Percentiles rank a stretch among this genome's conserved stretches.
phyloP scores from a whole-genome alignment of 2,888 invertebrate species.

The Toxonevra muliebris region DNA sequence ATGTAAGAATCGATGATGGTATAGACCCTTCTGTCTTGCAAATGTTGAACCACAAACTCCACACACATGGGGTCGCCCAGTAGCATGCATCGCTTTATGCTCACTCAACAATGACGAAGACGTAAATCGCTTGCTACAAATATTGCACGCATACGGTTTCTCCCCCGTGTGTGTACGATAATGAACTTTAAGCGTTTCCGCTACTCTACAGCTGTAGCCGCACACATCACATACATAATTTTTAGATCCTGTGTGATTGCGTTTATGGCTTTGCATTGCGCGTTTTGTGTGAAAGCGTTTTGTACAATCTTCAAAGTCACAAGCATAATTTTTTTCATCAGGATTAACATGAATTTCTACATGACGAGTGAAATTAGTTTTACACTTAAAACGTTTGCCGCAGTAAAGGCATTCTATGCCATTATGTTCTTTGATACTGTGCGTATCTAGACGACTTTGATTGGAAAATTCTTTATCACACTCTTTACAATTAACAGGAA shows the following conservation, averaged over 20 bases:
- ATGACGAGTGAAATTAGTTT: constrained; percentile 49
- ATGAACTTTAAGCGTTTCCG: constrained; percentile 55
- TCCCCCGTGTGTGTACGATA: constrained; percentile 57
- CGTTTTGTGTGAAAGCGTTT: constrained; percentile 50
- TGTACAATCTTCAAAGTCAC: constrained; percentile 49
- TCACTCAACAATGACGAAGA: constrained; percentile 42
- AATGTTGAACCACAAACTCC: constrained; percentile 50
- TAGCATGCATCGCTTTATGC: constrained; percentile 44
- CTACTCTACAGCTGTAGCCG: constrained; percentile 43
- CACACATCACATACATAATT: constrained; percentile 41
- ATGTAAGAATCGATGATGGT: constrained; percentile 53
- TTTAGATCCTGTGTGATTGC: constrained; percentile 49
- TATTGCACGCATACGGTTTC: constrained; percentile 48
- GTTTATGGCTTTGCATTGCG: constrained; percentile 49
- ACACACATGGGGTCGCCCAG: constrained; percentile 46
- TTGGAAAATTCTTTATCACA: constrained; percentile 25
- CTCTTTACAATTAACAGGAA: constrained; percentile 23
- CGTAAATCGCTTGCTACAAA: constrained; percentile 41
- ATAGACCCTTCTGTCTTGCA: constrained; percentile 49
- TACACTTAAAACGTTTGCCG: constrained; percentile 46
- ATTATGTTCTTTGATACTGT: constrained; percentile 39
- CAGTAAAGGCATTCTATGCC: constrained; percentile 47
- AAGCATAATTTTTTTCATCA: constrained; percentile 46
- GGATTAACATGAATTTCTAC: constrained; percentile 44
- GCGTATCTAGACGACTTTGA: constrained; percentile 26